Evolutionary conservation across 2,113 vertebrate species (phyloP).

Genomic region (Pongo abelii): DNA sequence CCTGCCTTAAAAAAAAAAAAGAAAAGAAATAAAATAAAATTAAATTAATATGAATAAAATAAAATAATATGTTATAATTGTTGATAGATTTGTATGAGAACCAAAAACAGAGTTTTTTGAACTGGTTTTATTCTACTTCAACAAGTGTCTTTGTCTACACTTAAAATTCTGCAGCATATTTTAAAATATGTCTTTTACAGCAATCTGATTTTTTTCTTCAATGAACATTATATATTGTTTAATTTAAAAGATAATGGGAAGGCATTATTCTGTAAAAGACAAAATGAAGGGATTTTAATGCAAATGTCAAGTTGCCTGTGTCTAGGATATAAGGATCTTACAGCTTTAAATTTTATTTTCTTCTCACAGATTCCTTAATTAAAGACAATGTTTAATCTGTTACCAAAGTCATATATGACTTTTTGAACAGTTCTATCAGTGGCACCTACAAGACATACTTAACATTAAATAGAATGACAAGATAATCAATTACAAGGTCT

Average conservation of each 20-base stretch:
- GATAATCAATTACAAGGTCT: not conserved
- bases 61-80: not conserved
- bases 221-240: not conserved
- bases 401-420: conserved; percentile 41
- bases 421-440: conserved; percentile 5
- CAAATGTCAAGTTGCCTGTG: conserved; percentile 52
- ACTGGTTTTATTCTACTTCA: not conserved
- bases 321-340: conserved; percentile 16
- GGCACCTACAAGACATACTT: conserved; percentile 42
- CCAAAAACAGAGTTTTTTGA: not conserved
- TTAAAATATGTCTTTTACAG: conserved; percentile 6
- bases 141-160: not conserved
- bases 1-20: not conserved
- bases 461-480: conserved; percentile 40
- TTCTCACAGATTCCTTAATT: conserved; percentile 48
- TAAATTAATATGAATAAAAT: not conserved
- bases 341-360: conserved; percentile 25
- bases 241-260: conserved; percentile 59
- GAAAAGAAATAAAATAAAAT: not conserved
- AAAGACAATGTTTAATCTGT: conserved; percentile 56
- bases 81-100: not conserved
- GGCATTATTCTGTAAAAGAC: conserved; percentile 16
- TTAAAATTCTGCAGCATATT: not conserved
- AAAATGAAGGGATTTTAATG: conserved; percentile 49
- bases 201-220: conserved; percentile 19